These are phyloP conservation scores for Battus philenor DNA, from an alignment of 1,140 invertebrate genomes.

Conservation along the genomic window DNA sequence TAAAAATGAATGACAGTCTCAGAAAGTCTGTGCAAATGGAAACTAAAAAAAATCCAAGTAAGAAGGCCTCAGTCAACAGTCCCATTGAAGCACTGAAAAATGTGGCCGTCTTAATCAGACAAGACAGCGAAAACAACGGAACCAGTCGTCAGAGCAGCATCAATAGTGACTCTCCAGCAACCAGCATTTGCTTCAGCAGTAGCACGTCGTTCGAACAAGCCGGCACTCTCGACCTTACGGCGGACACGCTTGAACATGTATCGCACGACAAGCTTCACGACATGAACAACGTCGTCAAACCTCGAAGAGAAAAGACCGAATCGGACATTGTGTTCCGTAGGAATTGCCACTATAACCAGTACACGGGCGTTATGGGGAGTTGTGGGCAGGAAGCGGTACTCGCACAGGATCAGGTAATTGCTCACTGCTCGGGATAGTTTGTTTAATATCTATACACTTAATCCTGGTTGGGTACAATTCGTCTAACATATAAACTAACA, in stretches of 20 bases:
- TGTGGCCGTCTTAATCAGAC: slow-evolving; percentile 56
- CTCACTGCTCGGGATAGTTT: slow-evolving; percentile 69
- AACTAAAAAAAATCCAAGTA: slow-evolving; percentile 34
- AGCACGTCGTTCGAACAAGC: slow-evolving; percentile 46
- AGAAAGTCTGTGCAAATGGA: slow-evolving; percentile 50
- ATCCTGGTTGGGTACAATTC: slow-evolving; percentile 61
- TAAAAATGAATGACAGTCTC: slow-evolving; percentile 77
- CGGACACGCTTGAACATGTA: slow-evolving; percentile 40
- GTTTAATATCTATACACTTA: slow-evolving; percentile 47
- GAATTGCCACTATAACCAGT: slow-evolving; percentile 80
- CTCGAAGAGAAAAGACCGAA: slow-evolving; percentile 89
- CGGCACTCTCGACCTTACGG: slow-evolving; percentile 52
- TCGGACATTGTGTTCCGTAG: slow-evolving; percentile 87
- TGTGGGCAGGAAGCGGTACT: slow-evolving; percentile 73
- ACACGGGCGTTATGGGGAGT: slow-evolving; percentile 72
- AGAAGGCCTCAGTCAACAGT: slow-evolving; percentile 35
- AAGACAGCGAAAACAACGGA: slow-evolving; percentile 49
- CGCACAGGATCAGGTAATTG: slow-evolving; percentile 70
- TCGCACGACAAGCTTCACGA: slow-evolving; percentile 20
- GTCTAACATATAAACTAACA: slow-evolving; percentile 62
- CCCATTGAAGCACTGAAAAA: slow-evolving; percentile 64
- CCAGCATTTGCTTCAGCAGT: slow-evolving; percentile 53
- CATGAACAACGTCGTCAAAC: slow-evolving; percentile 65
- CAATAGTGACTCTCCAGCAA: slow-evolving; percentile 59
- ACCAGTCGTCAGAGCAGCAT: slow-evolving; percentile 54